Base-by-base conservation (phyloP, 1,140 invertebrate genomes). In the Eupristina koningsbergeri region DNA sequence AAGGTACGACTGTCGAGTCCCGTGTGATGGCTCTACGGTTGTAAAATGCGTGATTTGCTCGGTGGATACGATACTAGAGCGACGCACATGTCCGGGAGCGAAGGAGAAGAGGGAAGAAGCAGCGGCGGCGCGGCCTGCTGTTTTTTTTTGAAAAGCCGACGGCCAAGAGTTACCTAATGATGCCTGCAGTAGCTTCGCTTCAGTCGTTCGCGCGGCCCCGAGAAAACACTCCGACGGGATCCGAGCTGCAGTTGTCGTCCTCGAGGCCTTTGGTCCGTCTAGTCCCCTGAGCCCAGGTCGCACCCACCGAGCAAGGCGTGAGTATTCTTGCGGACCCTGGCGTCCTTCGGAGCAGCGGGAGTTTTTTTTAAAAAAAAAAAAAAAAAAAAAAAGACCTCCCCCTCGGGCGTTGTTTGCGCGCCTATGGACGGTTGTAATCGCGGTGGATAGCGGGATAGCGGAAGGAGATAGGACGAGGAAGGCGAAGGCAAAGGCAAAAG, bases 101-200 rank as follows among this genome's bases (percentile, higher is more conserved):
- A 47, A 29, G n/a, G 69, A n/a, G 50, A 22, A 39, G 31, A 45
- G n/a, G 34, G 15, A 74, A 74, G 41, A 47, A 74, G 71, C 71
- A 29, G 39, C 36, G n/a, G 41, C n/a, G 71, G n/a, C 26, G 71
- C 39, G 26, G 71, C 7, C 15, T 45, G 67, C 36, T 41, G 36
- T 74, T 45, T 74, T 74, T 74, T 74, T 74, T 74, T 45, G 73
- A 75, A 53, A 34, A 75, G 47, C 45, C 73, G 45, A 75, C 45
- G 39, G 63, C 63, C 3, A 47, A 71, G 45, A 80, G 79, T 86
- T 85, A 86, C 50, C 81, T 83, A 84, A 85, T 85, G 83, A 74
- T 74, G 71, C 50, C 26, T 50, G n/a, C 73, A 31, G 29, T 34
- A 47, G 45, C 64, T 47, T 71, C 34, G 71, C 50, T 8, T 81